Conservation (phyloP, 2,113 vertebrate genomes). For the Chaenogobius annularis region DNA sequence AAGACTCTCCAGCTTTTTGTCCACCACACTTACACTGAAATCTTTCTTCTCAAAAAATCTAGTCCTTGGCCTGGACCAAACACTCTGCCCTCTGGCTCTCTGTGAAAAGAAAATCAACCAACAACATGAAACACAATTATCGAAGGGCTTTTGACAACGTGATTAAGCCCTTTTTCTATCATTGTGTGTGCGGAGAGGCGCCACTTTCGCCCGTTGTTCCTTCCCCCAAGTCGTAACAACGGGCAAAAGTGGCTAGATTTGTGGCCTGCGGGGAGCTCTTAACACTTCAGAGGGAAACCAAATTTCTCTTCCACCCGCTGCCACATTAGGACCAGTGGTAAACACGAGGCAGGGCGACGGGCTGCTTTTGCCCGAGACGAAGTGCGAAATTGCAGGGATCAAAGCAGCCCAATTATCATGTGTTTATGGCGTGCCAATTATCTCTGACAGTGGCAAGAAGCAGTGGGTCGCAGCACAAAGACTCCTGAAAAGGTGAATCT, state of each 20-base stretch:
- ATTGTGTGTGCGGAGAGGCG: slow-evolving; percentile 41
- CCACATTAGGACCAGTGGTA: slow-evolving; percentile 65
- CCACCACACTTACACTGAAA: slow-evolving; percentile 87
- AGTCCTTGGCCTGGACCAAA: slow-evolving; percentile 93
- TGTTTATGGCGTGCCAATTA: slow-evolving; percentile 75
- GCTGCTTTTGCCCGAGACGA: slow-evolving; percentile 55
- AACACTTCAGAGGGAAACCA: slow-evolving; percentile 69
- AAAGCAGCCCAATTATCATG: slow-evolving; percentile 75
- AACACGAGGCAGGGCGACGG: slow-evolving; percentile 50
- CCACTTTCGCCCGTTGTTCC: slow-evolving; percentile 39
- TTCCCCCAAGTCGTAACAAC: slow-evolving; percentile 63
- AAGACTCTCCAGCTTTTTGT: slow-evolving; percentile 80
- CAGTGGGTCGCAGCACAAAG: slow-evolving; percentile 63
- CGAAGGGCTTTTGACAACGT: slow-evolving; percentile 29
- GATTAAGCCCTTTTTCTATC: slow-evolving; percentile 48
- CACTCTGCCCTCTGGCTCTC: slow-evolving; percentile 90
- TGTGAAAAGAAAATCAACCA: slow-evolving; percentile 59
- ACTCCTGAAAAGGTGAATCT: slow-evolving; percentile 48
- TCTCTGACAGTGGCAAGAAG: slow-evolving; percentile 69
- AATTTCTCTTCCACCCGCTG: slow-evolving; percentile 46
- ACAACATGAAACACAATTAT: slow-evolving; percentile 39
- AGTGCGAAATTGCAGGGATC: slow-evolving; percentile 72
- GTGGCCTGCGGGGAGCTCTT: slow-evolving; percentile 69
- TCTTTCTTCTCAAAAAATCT: slow-evolving; percentile 88
- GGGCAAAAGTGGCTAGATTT: slow-evolving; percentile 62